Conservation (phyloP, 2,113 vertebrate species). For the Rhinolophus ferrumequinum region DNA sequence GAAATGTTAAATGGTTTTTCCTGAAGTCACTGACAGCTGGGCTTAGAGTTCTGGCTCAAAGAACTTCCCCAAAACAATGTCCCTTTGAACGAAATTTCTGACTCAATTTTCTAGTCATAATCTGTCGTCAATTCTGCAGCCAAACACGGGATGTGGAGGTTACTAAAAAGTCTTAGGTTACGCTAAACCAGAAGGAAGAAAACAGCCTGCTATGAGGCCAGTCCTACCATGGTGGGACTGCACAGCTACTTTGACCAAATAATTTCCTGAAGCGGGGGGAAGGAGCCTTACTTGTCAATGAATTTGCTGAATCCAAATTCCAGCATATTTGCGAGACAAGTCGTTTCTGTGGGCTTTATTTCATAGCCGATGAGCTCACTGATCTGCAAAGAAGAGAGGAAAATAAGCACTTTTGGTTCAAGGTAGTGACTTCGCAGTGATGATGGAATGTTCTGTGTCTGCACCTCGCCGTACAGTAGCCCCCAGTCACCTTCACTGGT, state of each 20-base stretch:
- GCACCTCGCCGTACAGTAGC: rapidly evolving
- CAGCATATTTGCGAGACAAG: constrained; percentile 89
- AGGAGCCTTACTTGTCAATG: constrained; percentile 88
- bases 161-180: background rate
- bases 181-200: background rate
- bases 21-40: background rate
- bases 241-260: background rate
- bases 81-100: constrained; percentile 39
- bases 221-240: background rate
- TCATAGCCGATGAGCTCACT: constrained; percentile 88
- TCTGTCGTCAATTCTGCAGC: background rate
- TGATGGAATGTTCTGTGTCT: background rate
- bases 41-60: background rate
- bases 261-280: background rate
- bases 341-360: constrained; percentile 86
- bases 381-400: constrained; percentile 86
- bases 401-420: background rate
- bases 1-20: background rate
- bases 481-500: background rate
- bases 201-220: background rate
- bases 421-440: background rate
- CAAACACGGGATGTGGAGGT: background rate
- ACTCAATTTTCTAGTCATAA: constrained; percentile 35
- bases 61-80: background rate
- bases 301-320: constrained; percentile 89